Evolutionary conservation across 2,797 vertebrate genomes (phyloP), one percentile per base, ranked within the genome.

Genomic region (Helarctos malayanus): DNA sequence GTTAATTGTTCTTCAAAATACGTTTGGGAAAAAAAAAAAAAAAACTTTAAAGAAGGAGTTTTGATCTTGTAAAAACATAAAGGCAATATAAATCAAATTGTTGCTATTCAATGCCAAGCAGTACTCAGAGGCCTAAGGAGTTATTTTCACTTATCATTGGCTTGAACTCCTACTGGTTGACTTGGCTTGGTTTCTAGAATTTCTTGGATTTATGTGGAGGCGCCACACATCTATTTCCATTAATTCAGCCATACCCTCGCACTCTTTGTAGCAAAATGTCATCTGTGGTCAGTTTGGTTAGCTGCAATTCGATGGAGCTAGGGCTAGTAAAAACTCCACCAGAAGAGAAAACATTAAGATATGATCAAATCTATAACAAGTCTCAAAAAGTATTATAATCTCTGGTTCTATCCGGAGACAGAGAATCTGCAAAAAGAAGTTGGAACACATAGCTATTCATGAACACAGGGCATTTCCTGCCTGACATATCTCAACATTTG

Each of bases 241-340:
- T 88, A 96, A 61, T 91, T 98, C 93, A 96, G 75, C 96, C 79
- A 96, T 83, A 78, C 83, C 47, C 93, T 94, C 96, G 92, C 98
- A 97, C 80, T 98, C 96, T 85, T 84, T 80, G 75, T 97, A 89
- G 96, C 21, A 94, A 95, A 76, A 97, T 98, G 90, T 92, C 65
- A 63, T 65, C 94, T 96, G 96, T 95, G 97, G 96, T 96, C 56
- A 92, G 27, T 83, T 94, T 0, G 0, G 61, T 97, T 86, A 91
- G 79, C 63, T 84, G 56, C 9, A 95, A 54, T 90, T 95, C 47
- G 92, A 5, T 23, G n/a, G 69, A 4, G 41, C 35, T 76, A 95
- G 87, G 25, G 11, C 13, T 79, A 56, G 47, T 81, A 78, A 93
- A 86, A 94, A 78, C 14, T 56, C 79, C 12, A 89, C 63, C 19